A percentile compares a stretch with the other conserved stretches of the same genome.
These are phyloP conservation scores for Oophaga pumilio DNA, from an alignment of 2,113 vertebrate species.

Conservation along the genomic window DNA sequence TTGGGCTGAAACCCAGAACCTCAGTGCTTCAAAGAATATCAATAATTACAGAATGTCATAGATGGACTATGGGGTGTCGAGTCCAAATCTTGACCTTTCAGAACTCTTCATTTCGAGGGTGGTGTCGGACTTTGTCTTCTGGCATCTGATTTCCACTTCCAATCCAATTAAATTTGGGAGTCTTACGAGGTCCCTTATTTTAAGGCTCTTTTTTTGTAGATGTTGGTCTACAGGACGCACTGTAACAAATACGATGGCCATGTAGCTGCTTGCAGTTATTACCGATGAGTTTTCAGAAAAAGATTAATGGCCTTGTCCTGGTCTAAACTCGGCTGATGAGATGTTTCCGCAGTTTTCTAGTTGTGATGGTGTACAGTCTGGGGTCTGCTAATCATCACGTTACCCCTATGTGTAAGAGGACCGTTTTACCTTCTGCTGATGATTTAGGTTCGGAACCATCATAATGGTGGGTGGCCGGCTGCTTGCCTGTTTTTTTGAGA, in stretches of 20 bases:
- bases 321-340: neutral
- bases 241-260: neutral
- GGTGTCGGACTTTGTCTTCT: neutral
- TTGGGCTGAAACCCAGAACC: neutral
- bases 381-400: neutral
- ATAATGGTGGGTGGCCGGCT: neutral
- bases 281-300: neutral
- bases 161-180: neutral
- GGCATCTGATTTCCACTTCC: neutral
- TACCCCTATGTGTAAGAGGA: neutral
- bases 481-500: neutral
- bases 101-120: neutral
- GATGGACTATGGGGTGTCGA: no score
- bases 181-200: neutral
- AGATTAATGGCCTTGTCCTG: neutral
- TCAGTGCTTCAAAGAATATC: no score
- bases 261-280: neutral
- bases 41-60: neutral
- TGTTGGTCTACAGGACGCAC: neutral
- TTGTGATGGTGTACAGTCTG: neutral
- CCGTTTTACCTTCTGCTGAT: neutral
- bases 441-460: neutral
- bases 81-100: neutral
- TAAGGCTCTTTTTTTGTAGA: neutral
- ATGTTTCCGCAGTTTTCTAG: neutral